phyloP scores from a whole-genome alignment of 2,888 invertebrate species.

The Troglohyphantes excavatus region DNA sequence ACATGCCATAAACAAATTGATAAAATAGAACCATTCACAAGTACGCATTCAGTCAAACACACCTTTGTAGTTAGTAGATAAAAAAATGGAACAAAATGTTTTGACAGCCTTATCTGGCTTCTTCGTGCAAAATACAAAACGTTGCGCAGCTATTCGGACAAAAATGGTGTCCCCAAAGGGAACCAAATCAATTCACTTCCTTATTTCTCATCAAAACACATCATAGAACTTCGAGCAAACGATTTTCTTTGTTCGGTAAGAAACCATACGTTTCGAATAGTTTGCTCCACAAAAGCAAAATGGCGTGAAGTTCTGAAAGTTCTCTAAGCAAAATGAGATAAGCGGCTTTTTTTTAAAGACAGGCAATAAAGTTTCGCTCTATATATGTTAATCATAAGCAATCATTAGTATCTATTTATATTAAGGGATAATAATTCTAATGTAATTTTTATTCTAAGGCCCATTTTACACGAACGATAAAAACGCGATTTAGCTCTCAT shows the following conservation, averaged over 20 bases:
- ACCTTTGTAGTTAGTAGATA: too few relatives aligned
- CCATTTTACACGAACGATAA: too few relatives aligned
- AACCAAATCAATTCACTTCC: not conserved
- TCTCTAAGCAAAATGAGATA: not conserved
- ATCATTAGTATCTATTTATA: not conserved
- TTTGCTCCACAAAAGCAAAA: slow-evolving; percentile 29
- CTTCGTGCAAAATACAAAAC: slow-evolving; percentile 6
- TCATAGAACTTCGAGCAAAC: not conserved
- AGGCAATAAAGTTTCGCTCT: slow-evolving; percentile 25
- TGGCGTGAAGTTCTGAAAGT: slow-evolving; percentile 8
- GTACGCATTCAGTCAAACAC: too few relatives aligned
- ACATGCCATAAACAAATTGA: too few relatives aligned
- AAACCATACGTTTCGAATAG: slow-evolving; percentile 4
- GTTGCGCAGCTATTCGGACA: not conserved
- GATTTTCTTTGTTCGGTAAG: slow-evolving; percentile 4
- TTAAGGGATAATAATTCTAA: not conserved
- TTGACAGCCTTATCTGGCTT: not conserved
- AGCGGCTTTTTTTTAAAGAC: slow-evolving; percentile 22
- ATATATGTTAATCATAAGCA: not conserved
- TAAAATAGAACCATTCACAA: too few relatives aligned
- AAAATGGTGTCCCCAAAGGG: not conserved
- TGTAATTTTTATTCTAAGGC: too few relatives aligned
- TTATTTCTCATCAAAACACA: slow-evolving; percentile 11
- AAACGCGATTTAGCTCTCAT: too few relatives aligned
- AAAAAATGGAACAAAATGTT: too few relatives aligned